These are phyloP conservation scores for Corydoras maculifer DNA, from an alignment of 2,113 vertebrate species.

Conservation along the genomic window DNA sequence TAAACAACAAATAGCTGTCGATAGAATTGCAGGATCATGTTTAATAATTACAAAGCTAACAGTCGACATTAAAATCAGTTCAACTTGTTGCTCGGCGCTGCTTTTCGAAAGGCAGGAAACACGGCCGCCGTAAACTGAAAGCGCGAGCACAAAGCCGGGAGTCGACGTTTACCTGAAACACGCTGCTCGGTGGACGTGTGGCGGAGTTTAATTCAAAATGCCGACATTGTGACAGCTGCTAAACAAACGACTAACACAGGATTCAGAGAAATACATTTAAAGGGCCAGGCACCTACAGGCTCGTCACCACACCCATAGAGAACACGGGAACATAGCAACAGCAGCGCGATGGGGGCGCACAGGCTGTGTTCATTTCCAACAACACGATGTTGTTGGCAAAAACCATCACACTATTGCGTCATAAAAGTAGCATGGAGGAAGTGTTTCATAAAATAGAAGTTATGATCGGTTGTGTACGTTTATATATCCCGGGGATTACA, in stretches of 20 bases:
- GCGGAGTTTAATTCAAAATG: conserved; percentile 51
- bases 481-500: not conserved
- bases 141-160: conserved; percentile 12
- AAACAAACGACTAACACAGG: conserved; percentile 37
- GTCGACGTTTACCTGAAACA: conserved; percentile 56
- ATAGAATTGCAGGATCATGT: no score
- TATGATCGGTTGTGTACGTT: accelerated
- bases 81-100: conserved; percentile 23
- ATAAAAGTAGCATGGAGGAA: accelerated
- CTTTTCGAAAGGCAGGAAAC: conserved; percentile 3
- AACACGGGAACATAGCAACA: conserved; percentile 74
- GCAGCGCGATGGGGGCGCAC: conserved; percentile 50
- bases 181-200: conserved; percentile 43
- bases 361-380: not conserved
- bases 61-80: not conserved
- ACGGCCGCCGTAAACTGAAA: not conserved
- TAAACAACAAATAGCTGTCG: no score
- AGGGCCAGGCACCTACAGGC: conserved; percentile 39
- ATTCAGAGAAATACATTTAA: conserved; percentile 46
- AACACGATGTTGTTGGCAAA: not conserved
- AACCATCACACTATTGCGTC: not conserved
- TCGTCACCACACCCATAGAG: conserved; percentile 75
- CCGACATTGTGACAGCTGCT: conserved; percentile 50
- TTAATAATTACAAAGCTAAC: no score
- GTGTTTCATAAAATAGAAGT: no score